Evolutionary conservation across 2,113 vertebrate species (phyloP), one percentile per base, ranked within the genome.

Genomic region (Lophochroa leadbeateri): DNA sequence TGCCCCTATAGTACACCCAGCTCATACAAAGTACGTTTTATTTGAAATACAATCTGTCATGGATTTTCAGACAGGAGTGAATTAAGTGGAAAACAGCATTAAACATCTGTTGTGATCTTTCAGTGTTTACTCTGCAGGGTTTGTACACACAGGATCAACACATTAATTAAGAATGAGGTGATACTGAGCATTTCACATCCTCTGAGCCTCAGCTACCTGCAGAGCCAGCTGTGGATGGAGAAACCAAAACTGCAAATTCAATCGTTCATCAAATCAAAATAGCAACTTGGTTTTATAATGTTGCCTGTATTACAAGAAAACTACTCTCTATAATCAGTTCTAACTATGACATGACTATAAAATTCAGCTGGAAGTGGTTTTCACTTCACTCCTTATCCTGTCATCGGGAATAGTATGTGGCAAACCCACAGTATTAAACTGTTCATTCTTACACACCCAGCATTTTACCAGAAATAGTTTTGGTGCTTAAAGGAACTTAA

Each of bases 161-260:
- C n/a, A 79, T 79, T 85, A 95, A 92, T 88, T 90, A 94, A 49
- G 82, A 90, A 72, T 41, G 28, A 94, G 31, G 23, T 37, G 57
- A 85, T 20, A 61, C 79, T 14, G 55, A 88, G 81, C 39, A 85
- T 79, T 87, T 76, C 65, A 81, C 67, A 71, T 35, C 35, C 41
- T 86, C 52, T 61, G 31, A 84, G 61, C 19, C 23, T 39, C 50
- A 37, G 44, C 44, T 85, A 90, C 67, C 70, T 86, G n/a, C 78
- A 90, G 91, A 92, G 63, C 29, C 76, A 49, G 17, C n/a, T 71
- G 31, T 15, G 28, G 35, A 49, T 85, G 53, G 17, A 41, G 58
- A 92, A 94, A 92, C 70, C 70, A 64, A 91, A 94, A 76, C 1
- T 64, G 69, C 16, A 84, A 88, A 84, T 1, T 76, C 61, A 91